These are phyloP conservation scores for Mormyrus lacerda DNA, from an alignment of 2,113 vertebrate genomes.

Conservation along the genomic window DNA sequence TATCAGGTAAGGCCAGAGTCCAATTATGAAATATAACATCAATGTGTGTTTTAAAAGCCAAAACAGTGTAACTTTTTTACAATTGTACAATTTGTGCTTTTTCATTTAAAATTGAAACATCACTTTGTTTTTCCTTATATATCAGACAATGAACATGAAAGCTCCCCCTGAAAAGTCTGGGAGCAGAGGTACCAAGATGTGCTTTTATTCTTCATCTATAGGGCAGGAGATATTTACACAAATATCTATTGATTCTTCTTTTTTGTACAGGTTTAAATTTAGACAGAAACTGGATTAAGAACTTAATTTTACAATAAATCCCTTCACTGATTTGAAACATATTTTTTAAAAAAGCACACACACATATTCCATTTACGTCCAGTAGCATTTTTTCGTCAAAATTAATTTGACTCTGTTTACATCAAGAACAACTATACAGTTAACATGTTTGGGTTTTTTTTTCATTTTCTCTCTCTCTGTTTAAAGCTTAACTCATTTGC, in stretches of 20 bases:
- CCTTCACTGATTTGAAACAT: neutral
- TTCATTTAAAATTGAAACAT: conserved; percentile 37
- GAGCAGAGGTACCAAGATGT: neutral
- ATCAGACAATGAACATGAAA: conserved; percentile 72
- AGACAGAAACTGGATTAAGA: conserved; percentile 36
- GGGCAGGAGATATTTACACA: conserved; percentile 30
- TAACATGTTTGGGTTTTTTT: conserved; percentile 47
- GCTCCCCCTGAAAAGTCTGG: conserved; percentile 49
- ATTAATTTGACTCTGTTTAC: conserved; percentile 56
- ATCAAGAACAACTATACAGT: conserved; percentile 74
- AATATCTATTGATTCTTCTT: conserved; percentile 14
- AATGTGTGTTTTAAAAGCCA: conserved; percentile 74
- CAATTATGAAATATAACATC: conserved; percentile 26
- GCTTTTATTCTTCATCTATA: conserved; percentile 21
- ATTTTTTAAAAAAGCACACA: conserved; percentile 6
- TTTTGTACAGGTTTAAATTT: conserved; percentile 19
- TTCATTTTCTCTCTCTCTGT: conserved; percentile 55
- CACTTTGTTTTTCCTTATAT: conserved; percentile 55
- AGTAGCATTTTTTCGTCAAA: conserved; percentile 18
- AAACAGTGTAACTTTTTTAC: conserved; percentile 87
- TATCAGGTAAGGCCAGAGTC: neutral
- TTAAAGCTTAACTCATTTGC: conserved; percentile 63
- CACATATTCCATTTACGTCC: conserved; percentile 13
- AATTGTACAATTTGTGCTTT: conserved; percentile 95
- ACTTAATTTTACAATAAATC: conserved; percentile 24